These are phyloP conservation scores for Danionella cerebrum DNA, from an alignment of 2,113 vertebrate genomes.

Conservation along the genomic window DNA sequence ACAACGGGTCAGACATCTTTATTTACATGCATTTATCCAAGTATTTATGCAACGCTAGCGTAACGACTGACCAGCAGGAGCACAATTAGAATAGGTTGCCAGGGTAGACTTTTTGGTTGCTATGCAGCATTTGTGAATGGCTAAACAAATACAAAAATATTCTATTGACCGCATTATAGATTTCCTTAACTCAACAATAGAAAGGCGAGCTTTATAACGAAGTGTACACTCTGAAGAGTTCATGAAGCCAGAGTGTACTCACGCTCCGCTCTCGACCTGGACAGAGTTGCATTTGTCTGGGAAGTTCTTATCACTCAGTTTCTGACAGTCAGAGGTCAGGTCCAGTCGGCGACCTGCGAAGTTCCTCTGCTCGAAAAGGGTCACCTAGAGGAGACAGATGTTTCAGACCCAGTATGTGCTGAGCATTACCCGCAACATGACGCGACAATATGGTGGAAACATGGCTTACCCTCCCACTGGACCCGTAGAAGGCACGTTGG, in stretches of 20 bases:
- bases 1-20: background rate
- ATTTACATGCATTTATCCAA: too few species aligned
- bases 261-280: conserved; percentile 70
- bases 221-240: too few species aligned
- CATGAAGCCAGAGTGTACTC: conserved; percentile 44
- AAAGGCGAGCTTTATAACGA: too few species aligned
- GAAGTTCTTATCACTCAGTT: conserved; percentile 66
- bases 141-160: background rate
- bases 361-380: conserved; percentile 72
- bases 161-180: too few species aligned
- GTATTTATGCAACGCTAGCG: too few species aligned
- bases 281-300: conserved; percentile 72
- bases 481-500: conserved; percentile 74
- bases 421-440: too few species aligned
- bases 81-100: too few species aligned
- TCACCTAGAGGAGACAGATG: conserved; percentile 54
- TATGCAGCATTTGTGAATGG: background rate
- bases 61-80: too few species aligned
- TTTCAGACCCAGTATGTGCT: background rate
- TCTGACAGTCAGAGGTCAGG: conserved; percentile 62
- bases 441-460: background rate
- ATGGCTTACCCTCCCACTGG: conserved; percentile 68
- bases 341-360: conserved; percentile 65
- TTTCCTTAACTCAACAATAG: too few species aligned
- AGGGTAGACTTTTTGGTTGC: too few species aligned